A percentile compares a stretch with the other conserved stretches of the same genome.
phyloP scores from a whole-genome alignment of 2,113 vertebrate genomes.

The Poeciliopsis prolifica region DNA sequence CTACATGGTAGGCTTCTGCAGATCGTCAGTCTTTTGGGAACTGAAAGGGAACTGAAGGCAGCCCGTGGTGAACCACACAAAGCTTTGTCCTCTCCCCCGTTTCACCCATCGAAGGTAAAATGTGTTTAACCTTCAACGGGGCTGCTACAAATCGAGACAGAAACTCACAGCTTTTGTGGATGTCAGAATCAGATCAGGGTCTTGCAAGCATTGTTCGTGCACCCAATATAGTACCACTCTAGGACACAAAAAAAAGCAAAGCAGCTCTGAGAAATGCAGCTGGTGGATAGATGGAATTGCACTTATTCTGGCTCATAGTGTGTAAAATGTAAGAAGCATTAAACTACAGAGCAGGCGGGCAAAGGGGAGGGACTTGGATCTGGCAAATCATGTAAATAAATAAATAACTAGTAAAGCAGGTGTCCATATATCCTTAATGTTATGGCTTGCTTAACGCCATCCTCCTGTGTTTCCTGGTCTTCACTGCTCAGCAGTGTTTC shows the following conservation, averaged over 20 bases:
- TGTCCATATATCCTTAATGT: conserved; percentile 54
- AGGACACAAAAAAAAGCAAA: conserved; percentile 77
- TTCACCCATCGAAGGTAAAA: conserved; percentile 58
- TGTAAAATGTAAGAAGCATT: conserved; percentile 58
- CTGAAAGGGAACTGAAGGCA: conserved; percentile 68
- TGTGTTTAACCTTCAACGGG: conserved; percentile 58
- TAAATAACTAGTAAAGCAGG: conserved; percentile 74
- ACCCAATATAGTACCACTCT: conserved; percentile 86
- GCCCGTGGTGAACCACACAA: conserved; percentile 68
- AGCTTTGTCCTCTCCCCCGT: conserved; percentile 64
- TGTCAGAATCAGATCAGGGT: conserved; percentile 73
- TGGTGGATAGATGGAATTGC: conserved; percentile 70
- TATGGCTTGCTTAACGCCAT: conserved; percentile 36
- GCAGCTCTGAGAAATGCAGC: conserved; percentile 77
- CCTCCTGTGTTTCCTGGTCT: conserved; percentile 49
- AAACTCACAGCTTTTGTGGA: conserved; percentile 84
- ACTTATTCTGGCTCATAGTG: conserved; percentile 77
- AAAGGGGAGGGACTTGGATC: conserved; percentile 25
- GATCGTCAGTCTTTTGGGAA: conserved; percentile 56
- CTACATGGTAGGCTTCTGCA: conserved; percentile 80
- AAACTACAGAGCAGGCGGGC: conserved; percentile 46
- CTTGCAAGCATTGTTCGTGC: conserved; percentile 75
- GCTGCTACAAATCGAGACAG: conserved; percentile 58
- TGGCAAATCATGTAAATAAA: conserved; percentile 58
- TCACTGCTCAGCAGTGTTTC: conserved; percentile 75